phyloP scores from a whole-genome alignment of 2,888 invertebrate species.

The Gonocerus acuteangulatus region DNA sequence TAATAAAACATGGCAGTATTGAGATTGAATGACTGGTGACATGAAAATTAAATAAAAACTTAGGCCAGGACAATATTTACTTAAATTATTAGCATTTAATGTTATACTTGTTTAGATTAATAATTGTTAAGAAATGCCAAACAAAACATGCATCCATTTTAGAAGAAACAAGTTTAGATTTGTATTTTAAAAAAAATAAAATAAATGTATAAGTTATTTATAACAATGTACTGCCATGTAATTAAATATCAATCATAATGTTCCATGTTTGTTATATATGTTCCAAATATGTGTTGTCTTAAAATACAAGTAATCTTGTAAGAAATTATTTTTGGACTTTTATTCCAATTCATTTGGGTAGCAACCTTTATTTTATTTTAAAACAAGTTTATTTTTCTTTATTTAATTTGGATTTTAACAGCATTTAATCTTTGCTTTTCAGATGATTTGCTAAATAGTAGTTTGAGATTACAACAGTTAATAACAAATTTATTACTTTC shows the following conservation, averaged over 20 bases:
- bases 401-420: too few species aligned
- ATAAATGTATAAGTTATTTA: background rate
- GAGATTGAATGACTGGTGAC: background rate
- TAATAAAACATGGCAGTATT: conserved; percentile 14
- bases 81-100: background rate
- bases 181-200: background rate
- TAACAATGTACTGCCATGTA: conserved; percentile 15
- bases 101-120: background rate
- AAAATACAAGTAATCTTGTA: conserved; percentile 18
- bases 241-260: conserved; percentile 9
- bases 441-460: too few species aligned
- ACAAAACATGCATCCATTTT: conserved; percentile 20
- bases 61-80: conserved; percentile 2
- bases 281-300: conserved; percentile 20
- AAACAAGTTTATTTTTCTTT: too few species aligned
- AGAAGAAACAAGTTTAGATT: conserved; percentile 24
- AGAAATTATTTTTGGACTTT: conserved; percentile 2
- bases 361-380: too few species aligned
- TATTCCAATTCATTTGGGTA: too few species aligned
- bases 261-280: conserved; percentile 3
- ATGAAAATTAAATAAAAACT: conserved; percentile 9
- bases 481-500: too few species aligned
- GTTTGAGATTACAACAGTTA: too few species aligned
- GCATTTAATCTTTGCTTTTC: too few species aligned
- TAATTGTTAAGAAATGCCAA: background rate